A percentile compares a stretch with the other conserved stretches of the same genome.
Evolutionary conservation across 2,797 vertebrate genomes (phyloP).

Genomic region (Tolypeutes matacus): DNA sequence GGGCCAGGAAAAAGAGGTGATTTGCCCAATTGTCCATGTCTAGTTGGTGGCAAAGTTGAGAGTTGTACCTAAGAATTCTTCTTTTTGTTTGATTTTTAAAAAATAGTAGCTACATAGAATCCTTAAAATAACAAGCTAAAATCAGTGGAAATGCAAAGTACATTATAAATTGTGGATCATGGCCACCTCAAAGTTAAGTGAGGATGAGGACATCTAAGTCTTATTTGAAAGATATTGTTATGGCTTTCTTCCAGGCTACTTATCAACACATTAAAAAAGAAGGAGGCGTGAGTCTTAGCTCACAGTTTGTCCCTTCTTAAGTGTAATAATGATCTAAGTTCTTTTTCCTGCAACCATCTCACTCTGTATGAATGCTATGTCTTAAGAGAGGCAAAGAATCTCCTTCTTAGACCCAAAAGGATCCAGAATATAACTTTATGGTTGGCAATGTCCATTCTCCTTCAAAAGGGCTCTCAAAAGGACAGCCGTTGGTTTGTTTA

Average conservation of each 20-base stretch:
- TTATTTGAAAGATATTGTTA: slow-evolving; percentile 8
- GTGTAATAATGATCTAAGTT: neutral
- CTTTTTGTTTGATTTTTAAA: slow-evolving; percentile 32
- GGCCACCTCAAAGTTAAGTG: neutral
- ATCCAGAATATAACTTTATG: neutral
- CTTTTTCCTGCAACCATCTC: neutral
- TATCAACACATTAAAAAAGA: neutral
- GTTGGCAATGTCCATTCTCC: neutral
- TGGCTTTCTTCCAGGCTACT: neutral
- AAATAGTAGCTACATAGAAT: neutral
- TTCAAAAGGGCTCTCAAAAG: neutral
- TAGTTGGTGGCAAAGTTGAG: neutral
- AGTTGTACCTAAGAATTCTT: neutral
- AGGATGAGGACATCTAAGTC: neutral
- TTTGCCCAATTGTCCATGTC: neutral
- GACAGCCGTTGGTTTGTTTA: neutral
- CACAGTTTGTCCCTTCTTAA: neutral
- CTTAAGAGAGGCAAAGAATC: neutral
- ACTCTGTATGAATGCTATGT: neutral
- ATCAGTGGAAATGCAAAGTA: neutral
- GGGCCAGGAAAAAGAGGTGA: neutral
- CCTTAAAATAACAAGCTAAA: slow-evolving; percentile 10
- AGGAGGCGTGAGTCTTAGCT: neutral
- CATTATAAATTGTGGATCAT: neutral
- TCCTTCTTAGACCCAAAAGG: slow-evolving; percentile 18